phyloP scores from a whole-genome alignment of 2,113 vertebrate species.

The Tenrec ecaudatus region DNA sequence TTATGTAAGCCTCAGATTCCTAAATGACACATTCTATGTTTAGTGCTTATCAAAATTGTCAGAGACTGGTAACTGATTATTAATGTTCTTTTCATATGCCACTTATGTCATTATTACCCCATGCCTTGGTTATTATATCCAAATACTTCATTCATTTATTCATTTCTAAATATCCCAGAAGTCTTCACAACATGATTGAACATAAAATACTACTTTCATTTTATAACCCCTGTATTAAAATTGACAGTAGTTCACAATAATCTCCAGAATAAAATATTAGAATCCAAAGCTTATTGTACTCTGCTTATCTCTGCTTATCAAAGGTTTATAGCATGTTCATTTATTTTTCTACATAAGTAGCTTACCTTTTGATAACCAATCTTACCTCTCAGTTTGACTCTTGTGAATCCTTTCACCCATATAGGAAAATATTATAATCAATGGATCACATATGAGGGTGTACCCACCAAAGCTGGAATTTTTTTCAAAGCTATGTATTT shows the following conservation, averaged over 20 bases:
- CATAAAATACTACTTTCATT: conserved; percentile 50
- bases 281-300: conserved; percentile 10
- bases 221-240: conserved; percentile 1
- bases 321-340: neutral
- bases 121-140: neutral
- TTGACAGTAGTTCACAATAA: neutral
- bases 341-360: neutral
- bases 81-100: neutral
- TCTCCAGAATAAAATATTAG: neutral
- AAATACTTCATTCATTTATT: conserved; percentile 30
- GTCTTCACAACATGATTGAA: neutral
- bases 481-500: no score
- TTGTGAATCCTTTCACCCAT: neutral
- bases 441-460: neutral
- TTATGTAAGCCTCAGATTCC: neutral
- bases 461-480: no score
- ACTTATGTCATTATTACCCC: neutral
- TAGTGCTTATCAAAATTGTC: neutral
- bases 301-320: neutral
- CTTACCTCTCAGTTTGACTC: neutral
- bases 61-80: neutral
- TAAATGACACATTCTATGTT: neutral
- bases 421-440: neutral
- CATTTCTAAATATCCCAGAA: neutral
- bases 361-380: neutral